Conservation (phyloP, 2,888 invertebrate species). For the Meteorus colon region DNA sequence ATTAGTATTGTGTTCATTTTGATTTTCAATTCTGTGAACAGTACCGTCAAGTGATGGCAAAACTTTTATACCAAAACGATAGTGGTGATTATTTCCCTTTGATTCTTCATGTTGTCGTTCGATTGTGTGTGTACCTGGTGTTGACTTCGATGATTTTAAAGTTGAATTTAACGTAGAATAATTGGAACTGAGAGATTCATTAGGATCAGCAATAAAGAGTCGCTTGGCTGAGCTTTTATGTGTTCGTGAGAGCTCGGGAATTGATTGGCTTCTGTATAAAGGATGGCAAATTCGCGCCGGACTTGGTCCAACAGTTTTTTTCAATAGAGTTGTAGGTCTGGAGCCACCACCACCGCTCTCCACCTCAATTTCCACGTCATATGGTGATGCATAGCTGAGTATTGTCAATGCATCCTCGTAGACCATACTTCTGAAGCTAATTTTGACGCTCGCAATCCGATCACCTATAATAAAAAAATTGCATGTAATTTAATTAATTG, state of each 20-base stretch:
- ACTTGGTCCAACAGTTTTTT: slow-evolving; percentile 68
- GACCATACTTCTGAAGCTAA: slow-evolving; percentile 91
- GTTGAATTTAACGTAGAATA: slow-evolving; percentile 72
- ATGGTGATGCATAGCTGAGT: slow-evolving; percentile 92
- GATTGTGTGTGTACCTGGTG: slow-evolving; percentile 60
- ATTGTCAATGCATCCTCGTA: slow-evolving; percentile 93
- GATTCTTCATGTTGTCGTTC: slow-evolving; percentile 74
- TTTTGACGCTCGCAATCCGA: slow-evolving; percentile 88
- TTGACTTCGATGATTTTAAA: slow-evolving; percentile 65
- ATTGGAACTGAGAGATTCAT: slow-evolving; percentile 71
- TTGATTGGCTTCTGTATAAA: slow-evolving; percentile 84
- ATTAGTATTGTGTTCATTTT: slow-evolving; percentile 71
- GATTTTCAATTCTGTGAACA: slow-evolving; percentile 68
- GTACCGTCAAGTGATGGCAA: slow-evolving; percentile 72
- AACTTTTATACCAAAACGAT: slow-evolving; percentile 82
- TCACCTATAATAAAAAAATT: slow-evolving; percentile 79
- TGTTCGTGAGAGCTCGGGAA: slow-evolving; percentile 83
- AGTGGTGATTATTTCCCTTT: slow-evolving; percentile 71
- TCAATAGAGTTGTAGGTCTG: slow-evolving; percentile 71
- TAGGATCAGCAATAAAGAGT: slow-evolving; percentile 72
- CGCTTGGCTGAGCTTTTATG: slow-evolving; percentile 64
- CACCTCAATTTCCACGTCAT: slow-evolving; percentile 87
- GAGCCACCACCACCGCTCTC: slow-evolving; percentile 75
- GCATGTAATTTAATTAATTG: slow-evolving; percentile 24
- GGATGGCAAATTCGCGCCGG: slow-evolving; percentile 81